phyloP scores from a whole-genome alignment of 1,140 invertebrate species.

The Diabrotica undecimpunctata region DNA sequence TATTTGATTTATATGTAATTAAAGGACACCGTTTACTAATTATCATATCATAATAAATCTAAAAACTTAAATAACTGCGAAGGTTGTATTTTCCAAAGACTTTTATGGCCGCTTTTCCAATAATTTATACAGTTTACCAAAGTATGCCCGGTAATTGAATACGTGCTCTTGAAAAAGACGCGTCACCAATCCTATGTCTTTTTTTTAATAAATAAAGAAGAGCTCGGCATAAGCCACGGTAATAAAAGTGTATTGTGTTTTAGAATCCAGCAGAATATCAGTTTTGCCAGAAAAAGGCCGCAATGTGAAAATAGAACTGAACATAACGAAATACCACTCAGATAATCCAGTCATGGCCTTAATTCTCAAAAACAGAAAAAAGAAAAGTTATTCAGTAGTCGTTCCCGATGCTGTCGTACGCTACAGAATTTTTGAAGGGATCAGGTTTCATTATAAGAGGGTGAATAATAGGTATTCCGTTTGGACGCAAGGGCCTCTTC shows the following conservation, averaged over 20 bases:
- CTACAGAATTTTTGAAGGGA: slow-evolving; percentile 50
- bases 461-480: slow-evolving; percentile 51
- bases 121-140: too few species aligned
- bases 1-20: too few species aligned
- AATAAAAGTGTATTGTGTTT: slow-evolving; percentile 11
- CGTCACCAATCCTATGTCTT: too few species aligned
- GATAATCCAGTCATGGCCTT: slow-evolving; percentile 38
- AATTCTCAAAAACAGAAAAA: slow-evolving; percentile 47
- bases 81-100: too few species aligned
- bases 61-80: too few species aligned
- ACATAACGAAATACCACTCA: slow-evolving; percentile 24
- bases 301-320: slow-evolving; percentile 37
- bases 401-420: slow-evolving; percentile 39
- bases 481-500: slow-evolving; percentile 55
- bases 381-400: slow-evolving; percentile 40
- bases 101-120: too few species aligned
- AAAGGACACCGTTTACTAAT: too few species aligned
- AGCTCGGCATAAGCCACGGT: neutral
- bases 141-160: too few species aligned
- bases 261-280: slow-evolving; percentile 54
- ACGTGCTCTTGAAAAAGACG: too few species aligned
- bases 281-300: slow-evolving; percentile 47
- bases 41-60: too few species aligned
- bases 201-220: neutral
- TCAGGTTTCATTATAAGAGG: slow-evolving; percentile 54